Percentiles rank a stretch among this genome's conserved stretches.
These are phyloP conservation scores for Melanotus villosus DNA, from an alignment of 2,888 invertebrate genomes.

Conservation along the genomic window DNA sequence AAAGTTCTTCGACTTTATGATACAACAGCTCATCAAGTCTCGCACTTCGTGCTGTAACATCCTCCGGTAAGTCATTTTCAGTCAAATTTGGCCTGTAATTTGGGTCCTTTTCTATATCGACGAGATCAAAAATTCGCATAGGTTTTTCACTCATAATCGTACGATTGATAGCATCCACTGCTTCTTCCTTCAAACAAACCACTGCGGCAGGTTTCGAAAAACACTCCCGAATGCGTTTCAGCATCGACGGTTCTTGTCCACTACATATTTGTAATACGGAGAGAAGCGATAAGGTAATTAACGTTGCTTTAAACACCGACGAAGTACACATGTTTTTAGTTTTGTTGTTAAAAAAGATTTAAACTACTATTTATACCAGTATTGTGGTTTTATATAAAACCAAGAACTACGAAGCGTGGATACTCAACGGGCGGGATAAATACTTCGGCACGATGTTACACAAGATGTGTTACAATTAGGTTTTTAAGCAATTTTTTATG, in stretches of 20 bases:
- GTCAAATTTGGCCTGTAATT: conserved; percentile 59
- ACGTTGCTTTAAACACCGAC: neutral
- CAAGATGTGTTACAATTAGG: conserved; percentile 45
- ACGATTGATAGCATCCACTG: conserved; percentile 66
- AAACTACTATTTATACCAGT: conserved; percentile 22
- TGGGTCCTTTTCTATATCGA: conserved; percentile 64
- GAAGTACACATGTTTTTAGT: conserved; percentile 25
- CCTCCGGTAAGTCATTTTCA: conserved; percentile 71
- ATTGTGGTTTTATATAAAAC: conserved; percentile 46
- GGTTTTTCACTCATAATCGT: conserved; percentile 65
- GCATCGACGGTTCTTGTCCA: conserved; percentile 18
- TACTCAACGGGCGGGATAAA: conserved; percentile 50
- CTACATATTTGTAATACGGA: neutral
- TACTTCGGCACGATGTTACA: conserved; percentile 55
- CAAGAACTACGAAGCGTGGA: conserved; percentile 53
- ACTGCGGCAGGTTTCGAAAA: conserved; percentile 60
- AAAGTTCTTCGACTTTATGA: conserved; percentile 66
- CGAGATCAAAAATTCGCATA: conserved; percentile 59
- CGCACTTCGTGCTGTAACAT: conserved; percentile 70
- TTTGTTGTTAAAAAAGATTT: neutral
- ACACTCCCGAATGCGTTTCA: conserved; percentile 60
- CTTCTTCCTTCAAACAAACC: conserved; percentile 67
- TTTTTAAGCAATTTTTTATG: conserved; percentile 44
- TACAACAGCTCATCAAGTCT: conserved; percentile 66
- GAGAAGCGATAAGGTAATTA: neutral